Percentiles rank a stretch among this genome's conserved stretches.
Evolutionary conservation across 2,888 invertebrate genomes (phyloP).

Genomic region (Zonitis immaculata): DNA sequence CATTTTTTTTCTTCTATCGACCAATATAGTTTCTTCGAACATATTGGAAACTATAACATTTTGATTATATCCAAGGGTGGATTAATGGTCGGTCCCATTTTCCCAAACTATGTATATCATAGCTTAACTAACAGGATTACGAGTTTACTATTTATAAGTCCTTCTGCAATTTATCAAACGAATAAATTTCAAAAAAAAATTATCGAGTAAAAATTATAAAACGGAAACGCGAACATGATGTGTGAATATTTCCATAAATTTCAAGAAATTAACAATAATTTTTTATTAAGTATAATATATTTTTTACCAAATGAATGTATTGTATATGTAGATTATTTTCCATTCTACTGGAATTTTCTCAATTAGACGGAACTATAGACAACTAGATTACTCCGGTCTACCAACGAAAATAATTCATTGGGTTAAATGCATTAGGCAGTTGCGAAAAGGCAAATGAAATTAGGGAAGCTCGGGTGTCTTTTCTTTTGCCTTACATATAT

Average conservation of each 20-base stretch:
- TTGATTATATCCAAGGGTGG: constrained; percentile 21
- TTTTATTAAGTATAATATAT: too few species aligned
- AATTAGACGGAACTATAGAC: not conserved
- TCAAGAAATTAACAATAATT: too few species aligned
- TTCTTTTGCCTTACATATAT: constrained; percentile 5
- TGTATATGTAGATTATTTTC: too few species aligned
- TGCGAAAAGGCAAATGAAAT: constrained; percentile 21
- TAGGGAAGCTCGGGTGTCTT: constrained; percentile 17
- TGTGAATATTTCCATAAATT: not conserved
- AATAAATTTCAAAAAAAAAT: too few species aligned
- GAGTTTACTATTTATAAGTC: constrained; percentile 27
- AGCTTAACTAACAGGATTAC: constrained; percentile 25
- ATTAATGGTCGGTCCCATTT: constrained; percentile 20
- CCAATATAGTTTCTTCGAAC: too few species aligned
- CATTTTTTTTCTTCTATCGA: too few species aligned
- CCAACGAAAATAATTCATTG: constrained; percentile 17
- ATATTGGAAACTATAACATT: constrained; percentile 22
- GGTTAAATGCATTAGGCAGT: constrained; percentile 18
- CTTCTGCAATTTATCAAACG: constrained; percentile 3
- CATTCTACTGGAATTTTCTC: not conserved
- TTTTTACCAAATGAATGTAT: too few species aligned
- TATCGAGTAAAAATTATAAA: too few species aligned
- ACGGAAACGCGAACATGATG: not conserved
- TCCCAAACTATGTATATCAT: constrained; percentile 14
- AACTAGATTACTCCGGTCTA: not conserved